Conservation (phyloP, 2,888 invertebrate genomes). For the Pegoplata infirma region DNA sequence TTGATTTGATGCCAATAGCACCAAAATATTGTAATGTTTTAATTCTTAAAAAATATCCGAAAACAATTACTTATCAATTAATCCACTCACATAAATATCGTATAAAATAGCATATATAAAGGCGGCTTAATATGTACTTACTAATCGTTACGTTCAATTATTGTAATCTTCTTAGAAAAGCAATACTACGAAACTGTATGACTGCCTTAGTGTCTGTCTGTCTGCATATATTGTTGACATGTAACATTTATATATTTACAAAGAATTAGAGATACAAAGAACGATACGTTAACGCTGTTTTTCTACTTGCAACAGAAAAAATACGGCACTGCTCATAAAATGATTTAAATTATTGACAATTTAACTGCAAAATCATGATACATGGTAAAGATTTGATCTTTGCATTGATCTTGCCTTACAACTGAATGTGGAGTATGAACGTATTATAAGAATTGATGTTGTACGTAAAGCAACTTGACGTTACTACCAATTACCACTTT, state of each 20-base stretch:
- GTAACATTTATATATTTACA: constrained; percentile 11
- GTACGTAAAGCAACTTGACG: not conserved
- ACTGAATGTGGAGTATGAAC: not conserved
- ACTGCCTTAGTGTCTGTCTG: not conserved
- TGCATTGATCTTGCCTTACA: constrained; percentile 25
- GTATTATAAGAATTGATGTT: not conserved
- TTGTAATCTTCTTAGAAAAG: constrained; percentile 47
- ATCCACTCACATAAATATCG: not conserved
- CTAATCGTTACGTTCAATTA: constrained; percentile 55
- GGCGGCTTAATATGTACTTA: constrained; percentile 23
- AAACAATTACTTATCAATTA: constrained; percentile 2
- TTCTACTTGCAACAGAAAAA: not conserved
- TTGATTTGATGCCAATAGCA: no score
- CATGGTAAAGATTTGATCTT: constrained; percentile 48
- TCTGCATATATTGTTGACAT: constrained; percentile 9
- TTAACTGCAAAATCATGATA: constrained; percentile 42
- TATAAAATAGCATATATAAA: not conserved
- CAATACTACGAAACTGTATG: not conserved
- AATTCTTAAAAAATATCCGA: no score
- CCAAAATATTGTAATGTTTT: no score
- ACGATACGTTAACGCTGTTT: not conserved
- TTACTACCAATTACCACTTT: constrained; percentile 2
- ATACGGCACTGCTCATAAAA: constrained; percentile 35
- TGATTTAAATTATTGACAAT: constrained; percentile 54
- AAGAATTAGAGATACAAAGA: constrained; percentile 6